phyloP scores from a whole-genome alignment of 2,113 vertebrate genomes.

The Ramphastos sulfuratus region DNA sequence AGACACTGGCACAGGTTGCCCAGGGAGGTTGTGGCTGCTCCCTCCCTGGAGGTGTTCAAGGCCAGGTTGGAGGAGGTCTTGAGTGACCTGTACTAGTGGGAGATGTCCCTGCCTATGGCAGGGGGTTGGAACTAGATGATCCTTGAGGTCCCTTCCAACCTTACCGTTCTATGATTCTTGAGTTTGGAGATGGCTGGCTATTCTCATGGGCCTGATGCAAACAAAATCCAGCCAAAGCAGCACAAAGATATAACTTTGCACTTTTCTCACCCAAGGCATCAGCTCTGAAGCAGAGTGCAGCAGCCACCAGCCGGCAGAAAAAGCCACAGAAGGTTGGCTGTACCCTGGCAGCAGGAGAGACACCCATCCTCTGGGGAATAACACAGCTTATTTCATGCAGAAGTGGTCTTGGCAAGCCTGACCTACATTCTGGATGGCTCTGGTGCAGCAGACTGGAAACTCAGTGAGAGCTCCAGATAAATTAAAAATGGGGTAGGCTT shows the following conservation, averaged over 20 bases:
- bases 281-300: not conserved
- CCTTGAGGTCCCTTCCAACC: too few relatives aligned
- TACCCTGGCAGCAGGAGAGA: not conserved
- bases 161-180: not conserved
- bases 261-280: not conserved
- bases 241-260: rapidly evolving
- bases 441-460: constrained; percentile 67
- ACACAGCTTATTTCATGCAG: not conserved
- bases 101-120: too few relatives aligned
- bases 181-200: not conserved
- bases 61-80: too few relatives aligned
- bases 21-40: too few relatives aligned
- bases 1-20: too few relatives aligned
- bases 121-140: too few relatives aligned
- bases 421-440: constrained; percentile 61
- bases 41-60: too few relatives aligned
- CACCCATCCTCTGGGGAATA: not conserved
- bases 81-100: too few relatives aligned
- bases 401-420: constrained; percentile 42
- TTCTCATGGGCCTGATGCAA: rapidly evolving
- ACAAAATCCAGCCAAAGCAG: not conserved
- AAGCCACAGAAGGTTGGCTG: rapidly evolving
- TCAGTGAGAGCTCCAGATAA: not conserved
- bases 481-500: constrained; percentile 47
- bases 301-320: not conserved